These are phyloP conservation scores for Struthidea cinerea DNA, from an alignment of 2,113 vertebrate genomes.

Conservation along the genomic window DNA sequence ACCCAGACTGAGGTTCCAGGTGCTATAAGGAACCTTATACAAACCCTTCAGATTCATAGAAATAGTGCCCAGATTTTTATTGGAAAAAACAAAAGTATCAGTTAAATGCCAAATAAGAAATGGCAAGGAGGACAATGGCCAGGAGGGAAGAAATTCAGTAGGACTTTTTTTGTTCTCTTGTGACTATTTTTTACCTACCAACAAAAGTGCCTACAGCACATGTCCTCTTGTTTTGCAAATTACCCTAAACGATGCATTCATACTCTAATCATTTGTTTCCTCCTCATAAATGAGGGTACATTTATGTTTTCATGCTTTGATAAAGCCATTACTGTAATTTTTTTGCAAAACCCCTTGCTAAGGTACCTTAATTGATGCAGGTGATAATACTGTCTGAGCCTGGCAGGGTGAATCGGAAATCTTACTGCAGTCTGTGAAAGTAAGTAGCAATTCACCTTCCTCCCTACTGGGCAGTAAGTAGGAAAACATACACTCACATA, in stretches of 20 bases:
- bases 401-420: constrained; percentile 24
- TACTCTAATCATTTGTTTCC: constrained; percentile 37
- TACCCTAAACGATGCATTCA: constrained; percentile 15
- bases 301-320: constrained; percentile 16
- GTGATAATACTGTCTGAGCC: constrained; percentile 57
- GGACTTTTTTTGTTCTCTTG: neutral
- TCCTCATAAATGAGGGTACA: constrained; percentile 11
- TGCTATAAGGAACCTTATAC: neutral
- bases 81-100: neutral
- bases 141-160: neutral
- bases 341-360: constrained; percentile 30
- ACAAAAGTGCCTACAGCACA: neutral
- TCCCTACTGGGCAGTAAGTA: constrained; percentile 68
- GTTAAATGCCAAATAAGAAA: neutral
- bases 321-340: constrained; percentile 11
- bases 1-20: neutral
- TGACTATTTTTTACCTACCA: neutral
- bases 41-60: neutral
- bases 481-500: constrained; percentile 44
- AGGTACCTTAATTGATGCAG: constrained; percentile 29
- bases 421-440: constrained; percentile 23
- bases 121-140: neutral
- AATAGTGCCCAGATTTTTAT: neutral
- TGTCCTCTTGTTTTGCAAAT: neutral
- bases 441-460: constrained; percentile 64